Evolutionary conservation across 23 tunicate genomes (phyloP), one percentile per base, ranked within the genome.

Genomic region (Corella eumyota): DNA sequence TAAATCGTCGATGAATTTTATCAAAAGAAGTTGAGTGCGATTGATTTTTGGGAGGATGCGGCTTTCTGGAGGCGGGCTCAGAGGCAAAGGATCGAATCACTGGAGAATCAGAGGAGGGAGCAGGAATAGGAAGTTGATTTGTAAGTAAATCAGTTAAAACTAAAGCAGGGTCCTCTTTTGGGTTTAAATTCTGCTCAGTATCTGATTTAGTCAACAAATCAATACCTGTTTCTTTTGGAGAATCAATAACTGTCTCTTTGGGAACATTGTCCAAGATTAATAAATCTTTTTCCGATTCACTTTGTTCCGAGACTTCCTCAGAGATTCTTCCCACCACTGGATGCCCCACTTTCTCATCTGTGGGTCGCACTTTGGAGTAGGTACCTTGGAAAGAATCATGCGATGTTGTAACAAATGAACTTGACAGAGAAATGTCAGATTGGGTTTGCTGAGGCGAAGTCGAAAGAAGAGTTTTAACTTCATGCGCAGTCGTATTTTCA

Each of bases 31-130:
- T 63, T 2, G 75, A 68, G 19, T 70, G 71, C 21, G 73, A 66
- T n/a, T 35, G n/a, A 29, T 37, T 70, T n/a, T n/a, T n/a, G 6
- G 73, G 88, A 20, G 88, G 88, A 37, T 61, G 78, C 1, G 78
- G 72, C 32, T 40, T 50, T 25, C 52, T 34, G 32, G 55, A 20
- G 1, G 65, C 36, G 11, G 78, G 66, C 45, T 63, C 71, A 36
- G 78, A 70, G 19, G 68, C 72, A 15, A 79, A 72, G 28, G 88
- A 79, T 27, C 88, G 72, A 38, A 79, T 79, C 60, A 79, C 72
- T 25, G 88, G 88, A 40, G 88, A 79, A 46, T 70, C 78, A 6
- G 88, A 79, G 4, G 82, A 75, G 0, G 78, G 88, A 20, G 62
- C 64, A 36, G 88, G 88, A 22, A 62, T 46, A 4, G 88, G 88